Evolutionary conservation across 2,113 vertebrate species (phyloP).

Genomic region (Oceanites oceanicus): DNA sequence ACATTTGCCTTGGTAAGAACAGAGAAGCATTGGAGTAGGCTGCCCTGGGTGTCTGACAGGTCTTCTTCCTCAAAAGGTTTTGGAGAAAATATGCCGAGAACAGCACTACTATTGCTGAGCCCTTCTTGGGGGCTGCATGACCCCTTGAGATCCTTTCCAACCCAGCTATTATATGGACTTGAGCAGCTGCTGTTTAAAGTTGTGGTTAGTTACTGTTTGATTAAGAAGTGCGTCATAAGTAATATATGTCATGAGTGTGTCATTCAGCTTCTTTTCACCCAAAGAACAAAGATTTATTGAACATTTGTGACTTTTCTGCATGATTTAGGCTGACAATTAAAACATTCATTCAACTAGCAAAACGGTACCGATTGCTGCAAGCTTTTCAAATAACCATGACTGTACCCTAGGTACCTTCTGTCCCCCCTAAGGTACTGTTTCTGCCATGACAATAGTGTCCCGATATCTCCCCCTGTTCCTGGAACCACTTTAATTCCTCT

Average conservation of each 20-base stretch:
- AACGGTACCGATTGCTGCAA: accelerated
- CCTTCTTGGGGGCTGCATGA: not conserved
- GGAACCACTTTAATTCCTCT: not conserved
- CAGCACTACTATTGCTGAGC: not conserved
- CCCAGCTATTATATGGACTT: not conserved
- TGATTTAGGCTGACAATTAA: not conserved
- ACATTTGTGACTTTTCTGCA: not conserved
- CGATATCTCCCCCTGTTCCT: not conserved
- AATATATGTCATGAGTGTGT: not conserved
- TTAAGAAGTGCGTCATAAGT: not conserved
- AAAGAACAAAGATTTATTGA: not conserved
- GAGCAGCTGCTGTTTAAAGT: not conserved
- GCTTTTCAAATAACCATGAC: not conserved
- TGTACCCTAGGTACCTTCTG: not conserved
- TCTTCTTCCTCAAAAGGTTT: not conserved
- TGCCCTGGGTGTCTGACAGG: not conserved
- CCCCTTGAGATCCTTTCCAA: not conserved
- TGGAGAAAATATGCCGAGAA: not conserved
- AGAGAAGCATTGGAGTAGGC: not conserved
- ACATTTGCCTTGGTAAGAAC: not conserved
- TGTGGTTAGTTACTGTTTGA: not conserved
- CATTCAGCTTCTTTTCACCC: not conserved
- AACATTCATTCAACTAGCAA: not conserved
- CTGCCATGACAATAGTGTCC: not conserved
- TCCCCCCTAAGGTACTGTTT: not conserved